Base-by-base conservation (phyloP, 2,113 vertebrate genomes). In the Dasypus novemcinctus region DNA sequence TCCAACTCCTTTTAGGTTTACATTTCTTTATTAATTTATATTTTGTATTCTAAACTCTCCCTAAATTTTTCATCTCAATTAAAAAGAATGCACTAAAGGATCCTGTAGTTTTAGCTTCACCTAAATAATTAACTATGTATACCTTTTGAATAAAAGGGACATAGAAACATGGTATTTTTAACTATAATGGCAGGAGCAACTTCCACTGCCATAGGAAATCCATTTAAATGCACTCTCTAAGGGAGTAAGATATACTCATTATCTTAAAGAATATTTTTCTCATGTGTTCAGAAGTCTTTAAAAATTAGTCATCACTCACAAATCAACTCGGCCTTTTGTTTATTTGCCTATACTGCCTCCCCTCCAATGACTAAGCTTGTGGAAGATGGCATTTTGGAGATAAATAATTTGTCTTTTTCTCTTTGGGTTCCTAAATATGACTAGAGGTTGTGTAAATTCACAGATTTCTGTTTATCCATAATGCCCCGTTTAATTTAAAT, bases 131-230 rank as follows among this genome's bases (percentile, higher is more conserved):
- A 94, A 69, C 61, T 78, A 31, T n/a, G 20, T 79, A 81, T 81
- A 79, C 27, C 78, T 74, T 95, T 94, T 88, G 36, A 81, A 94
- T 87, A 33, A 78, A 96, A 88, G 36, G 20, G 71, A 52, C 7
- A 61, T 31, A 81, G 54, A 84, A 14, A 76, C 11, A 76, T 72
- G n/a, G 25, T 87, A 87, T 94, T 92, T 96, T 96, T 87, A 92
- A 90, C 75, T 52, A 14, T 21, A 94, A 71, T 0, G 10, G 68
- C 85, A 90, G 72, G 27, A 90, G 38, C 71, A 92, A 64, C 71
- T 95, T 31, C 49, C 52, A 75, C 11, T 11, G 93, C 49, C 17
- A 80, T 52, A 80, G 69, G 80, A 95, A 94, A 95, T 79, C 87
- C 41, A 64, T 93, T 91, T 86, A 93, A 93, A 87, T 87, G 75